A percentile compares a stretch with the other conserved stretches of the same genome.
Conservation (phyloP, 2,113 vertebrate species). For the Misgurnus anguillicaudatus region DNA sequence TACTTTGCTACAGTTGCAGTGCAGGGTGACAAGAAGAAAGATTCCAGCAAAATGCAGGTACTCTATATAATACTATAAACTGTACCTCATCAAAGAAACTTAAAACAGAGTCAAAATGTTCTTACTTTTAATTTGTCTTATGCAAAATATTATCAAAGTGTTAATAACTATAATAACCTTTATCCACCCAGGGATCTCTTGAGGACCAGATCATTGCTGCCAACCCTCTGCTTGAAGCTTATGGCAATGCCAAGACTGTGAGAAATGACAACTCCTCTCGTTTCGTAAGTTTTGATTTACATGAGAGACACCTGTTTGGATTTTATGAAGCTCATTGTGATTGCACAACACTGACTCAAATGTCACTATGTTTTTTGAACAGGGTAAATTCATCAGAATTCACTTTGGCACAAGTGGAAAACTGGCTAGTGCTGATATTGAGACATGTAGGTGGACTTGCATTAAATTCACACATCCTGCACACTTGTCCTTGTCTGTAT, state of each 20-base stretch:
- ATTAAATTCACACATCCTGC: not conserved
- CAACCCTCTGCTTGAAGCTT: constrained; percentile 63
- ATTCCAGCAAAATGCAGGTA: constrained; percentile 52
- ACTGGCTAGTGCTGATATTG: constrained; percentile 48
- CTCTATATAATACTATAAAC: not conserved
- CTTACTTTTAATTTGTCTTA: not conserved
- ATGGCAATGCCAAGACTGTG: constrained; percentile 66
- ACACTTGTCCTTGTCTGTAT: not conserved
- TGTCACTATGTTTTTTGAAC: not conserved
- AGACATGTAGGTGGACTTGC: constrained; percentile 77
- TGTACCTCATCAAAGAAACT: no score
- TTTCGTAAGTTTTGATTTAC: constrained; percentile 57
- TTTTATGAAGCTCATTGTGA: not conserved
- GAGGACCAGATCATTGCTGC: constrained; percentile 66
- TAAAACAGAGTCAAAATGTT: no score
- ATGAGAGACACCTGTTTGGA: not conserved
- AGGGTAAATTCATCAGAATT: constrained; percentile 2
- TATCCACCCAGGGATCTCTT: constrained; percentile 58
- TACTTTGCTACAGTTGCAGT: constrained; percentile 52
- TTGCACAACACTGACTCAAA: not conserved
- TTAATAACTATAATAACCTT: not conserved
- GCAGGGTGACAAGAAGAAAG: constrained; percentile 26
- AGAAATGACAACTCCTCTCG: constrained; percentile 68
- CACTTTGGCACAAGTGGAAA: not conserved
- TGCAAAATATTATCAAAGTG: no score